These are phyloP conservation scores for Thecocarcelia acutangulata DNA, from an alignment of 2,888 invertebrate species.

Conservation along the genomic window DNA sequence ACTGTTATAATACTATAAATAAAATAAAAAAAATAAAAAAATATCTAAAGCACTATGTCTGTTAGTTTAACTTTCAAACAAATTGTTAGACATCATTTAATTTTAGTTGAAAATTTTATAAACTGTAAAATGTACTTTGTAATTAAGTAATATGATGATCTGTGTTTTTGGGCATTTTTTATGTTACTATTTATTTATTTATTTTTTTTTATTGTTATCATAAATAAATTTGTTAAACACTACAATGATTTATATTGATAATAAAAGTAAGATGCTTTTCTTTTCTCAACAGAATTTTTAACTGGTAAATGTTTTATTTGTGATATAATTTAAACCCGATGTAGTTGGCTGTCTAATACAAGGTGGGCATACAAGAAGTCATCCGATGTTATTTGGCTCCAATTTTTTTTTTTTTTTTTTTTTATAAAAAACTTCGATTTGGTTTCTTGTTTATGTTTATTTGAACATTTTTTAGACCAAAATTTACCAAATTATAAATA, in stretches of 20 bases:
- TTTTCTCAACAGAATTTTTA: conserved; percentile 34
- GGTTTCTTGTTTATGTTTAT: no score
- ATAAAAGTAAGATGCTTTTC: conserved; percentile 57
- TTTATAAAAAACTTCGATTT: no score
- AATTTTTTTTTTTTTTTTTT: no score
- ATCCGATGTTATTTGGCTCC: no score
- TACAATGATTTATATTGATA: conserved; percentile 38
- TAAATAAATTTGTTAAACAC: conserved; percentile 21
- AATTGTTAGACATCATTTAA: conserved; percentile 3
- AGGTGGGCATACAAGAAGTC: no score
- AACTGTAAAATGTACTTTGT: conserved; percentile 42
- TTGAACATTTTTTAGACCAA: no score
- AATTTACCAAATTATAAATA: no score
- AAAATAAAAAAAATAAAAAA: neutral
- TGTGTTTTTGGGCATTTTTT: conserved; percentile 52
- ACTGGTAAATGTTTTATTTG: neutral
- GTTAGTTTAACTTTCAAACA: conserved; percentile 20
- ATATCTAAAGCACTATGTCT: conserved; percentile 16
- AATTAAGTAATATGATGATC: conserved; percentile 46
- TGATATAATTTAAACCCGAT: no score
- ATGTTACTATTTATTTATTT: conserved; percentile 24
- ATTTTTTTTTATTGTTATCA: conserved; percentile 37
- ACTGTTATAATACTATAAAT: conserved; percentile 43
- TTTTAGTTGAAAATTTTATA: conserved; percentile 29
- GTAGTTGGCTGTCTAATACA: no score